Conservation (phyloP, 2,888 invertebrate genomes). For the Microctonus hyperodae region DNA sequence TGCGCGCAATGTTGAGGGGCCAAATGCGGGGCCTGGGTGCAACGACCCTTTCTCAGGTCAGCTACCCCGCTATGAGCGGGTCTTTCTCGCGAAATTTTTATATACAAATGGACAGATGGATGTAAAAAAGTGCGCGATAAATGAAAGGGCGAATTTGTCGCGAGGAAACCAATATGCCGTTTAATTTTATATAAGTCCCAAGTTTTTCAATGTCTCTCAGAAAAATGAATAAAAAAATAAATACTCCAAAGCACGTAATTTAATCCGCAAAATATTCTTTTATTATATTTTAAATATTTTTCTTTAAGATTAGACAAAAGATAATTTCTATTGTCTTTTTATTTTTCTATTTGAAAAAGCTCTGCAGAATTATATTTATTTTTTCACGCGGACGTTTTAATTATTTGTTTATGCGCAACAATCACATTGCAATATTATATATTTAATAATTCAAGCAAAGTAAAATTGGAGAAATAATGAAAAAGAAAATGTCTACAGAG, state of each 20-base stretch:
- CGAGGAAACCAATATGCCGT: slow-evolving; percentile 1
- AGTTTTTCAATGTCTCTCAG: no score
- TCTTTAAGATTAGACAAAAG: no score
- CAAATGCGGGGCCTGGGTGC: slow-evolving; percentile 48
- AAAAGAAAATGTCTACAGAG: background rate
- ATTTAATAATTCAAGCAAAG: background rate
- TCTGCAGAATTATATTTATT: no score
- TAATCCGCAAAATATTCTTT: no score
- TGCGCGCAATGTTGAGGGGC: slow-evolving; percentile 21
- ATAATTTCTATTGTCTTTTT: no score
- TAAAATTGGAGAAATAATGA: background rate
- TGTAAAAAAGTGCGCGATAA: slow-evolving; percentile 43
- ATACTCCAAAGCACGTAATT: no score
- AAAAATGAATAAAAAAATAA: no score
- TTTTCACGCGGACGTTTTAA: no score
- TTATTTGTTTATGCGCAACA: no score
- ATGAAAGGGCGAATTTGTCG: slow-evolving; percentile 26
- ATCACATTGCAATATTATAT: no score
- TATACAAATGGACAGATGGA: slow-evolving; percentile 48
- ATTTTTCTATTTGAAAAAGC: no score
- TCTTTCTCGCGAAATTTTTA: slow-evolving; percentile 30
- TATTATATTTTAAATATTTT: no score
- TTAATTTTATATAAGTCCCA: slow-evolving; percentile 8
- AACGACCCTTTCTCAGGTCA: slow-evolving; percentile 61
- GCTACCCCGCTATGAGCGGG: slow-evolving; percentile 56